Evolutionary conservation across 2,797 vertebrate species (phyloP).

Genomic region (Nannoperca obscura): DNA sequence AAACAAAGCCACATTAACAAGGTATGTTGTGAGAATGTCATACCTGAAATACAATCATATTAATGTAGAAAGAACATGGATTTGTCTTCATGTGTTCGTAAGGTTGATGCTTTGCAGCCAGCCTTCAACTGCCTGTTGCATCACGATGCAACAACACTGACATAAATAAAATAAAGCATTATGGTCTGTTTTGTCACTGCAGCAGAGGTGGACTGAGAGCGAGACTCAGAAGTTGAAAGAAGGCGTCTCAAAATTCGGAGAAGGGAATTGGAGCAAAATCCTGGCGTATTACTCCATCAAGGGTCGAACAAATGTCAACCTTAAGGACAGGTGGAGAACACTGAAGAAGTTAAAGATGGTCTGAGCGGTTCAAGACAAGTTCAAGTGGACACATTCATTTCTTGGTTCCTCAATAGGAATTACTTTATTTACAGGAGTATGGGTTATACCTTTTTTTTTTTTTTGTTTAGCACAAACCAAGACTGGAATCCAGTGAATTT

Average conservation of each 20-base stretch:
- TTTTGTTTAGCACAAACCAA: too few relatives aligned
- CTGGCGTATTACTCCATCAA: slow-evolving; percentile 62
- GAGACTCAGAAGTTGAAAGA: slow-evolving; percentile 78
- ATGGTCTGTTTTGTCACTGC: background rate
- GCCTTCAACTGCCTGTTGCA: background rate
- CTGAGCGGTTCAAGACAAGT: slow-evolving; percentile 21
- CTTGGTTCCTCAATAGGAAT: background rate
- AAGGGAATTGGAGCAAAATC: slow-evolving; percentile 83
- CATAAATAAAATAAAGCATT: background rate
- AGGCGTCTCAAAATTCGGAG: slow-evolving; percentile 82
- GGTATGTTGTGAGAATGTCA: background rate
- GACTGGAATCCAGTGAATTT: background rate
- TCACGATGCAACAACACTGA: background rate
- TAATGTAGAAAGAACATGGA: background rate
- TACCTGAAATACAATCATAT: background rate
- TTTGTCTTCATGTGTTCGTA: background rate
- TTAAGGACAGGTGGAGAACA: slow-evolving; percentile 87
- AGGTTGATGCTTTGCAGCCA: background rate
- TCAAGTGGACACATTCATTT: background rate
- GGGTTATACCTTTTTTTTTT: too few relatives aligned
- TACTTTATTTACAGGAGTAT: background rate
- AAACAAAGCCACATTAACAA: background rate
- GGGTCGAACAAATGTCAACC: slow-evolving; percentile 78
- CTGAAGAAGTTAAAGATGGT: slow-evolving; percentile 71
- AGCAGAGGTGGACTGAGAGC: slow-evolving; percentile 73